Percentiles rank a stretch among this genome's conserved stretches.
Conservation (phyloP, 2,888 invertebrate genomes). For the Drosophila atroscutellata region DNA sequence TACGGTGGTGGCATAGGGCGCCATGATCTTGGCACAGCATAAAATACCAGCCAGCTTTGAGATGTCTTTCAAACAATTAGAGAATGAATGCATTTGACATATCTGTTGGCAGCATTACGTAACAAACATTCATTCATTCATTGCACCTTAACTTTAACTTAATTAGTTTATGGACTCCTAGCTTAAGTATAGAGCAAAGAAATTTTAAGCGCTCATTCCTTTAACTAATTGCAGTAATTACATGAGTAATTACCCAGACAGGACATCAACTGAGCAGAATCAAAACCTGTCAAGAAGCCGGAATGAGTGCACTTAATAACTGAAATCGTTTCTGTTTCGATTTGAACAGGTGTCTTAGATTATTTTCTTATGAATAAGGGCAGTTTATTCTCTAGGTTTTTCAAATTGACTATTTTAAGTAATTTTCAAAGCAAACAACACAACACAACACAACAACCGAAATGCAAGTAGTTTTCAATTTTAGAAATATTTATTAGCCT, state of each 20-base stretch:
- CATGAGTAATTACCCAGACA: slow-evolving; percentile 35
- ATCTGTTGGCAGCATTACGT: slow-evolving; percentile 31
- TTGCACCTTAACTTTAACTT: slow-evolving; percentile 20
- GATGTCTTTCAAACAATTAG: slow-evolving; percentile 49
- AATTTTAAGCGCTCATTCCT: slow-evolving; percentile 40
- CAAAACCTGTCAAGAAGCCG: slow-evolving; percentile 17
- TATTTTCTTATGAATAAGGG: background rate
- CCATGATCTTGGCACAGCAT: slow-evolving; percentile 41
- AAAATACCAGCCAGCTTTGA: slow-evolving; percentile 23
- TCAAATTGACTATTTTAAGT: background rate
- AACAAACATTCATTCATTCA: slow-evolving; percentile 17
- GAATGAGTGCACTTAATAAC: slow-evolving; percentile 2
- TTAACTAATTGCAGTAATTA: slow-evolving; percentile 49
- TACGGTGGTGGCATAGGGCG: slow-evolving; percentile 28
- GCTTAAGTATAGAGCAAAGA: slow-evolving; percentile 29
- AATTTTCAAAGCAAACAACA: background rate
- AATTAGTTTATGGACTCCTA: slow-evolving; percentile 51
- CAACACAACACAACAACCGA: too few species aligned
- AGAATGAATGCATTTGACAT: slow-evolving; percentile 57
- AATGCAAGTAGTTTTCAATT: background rate
- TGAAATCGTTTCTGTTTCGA: slow-evolving; percentile 5
- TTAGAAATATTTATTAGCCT: background rate
- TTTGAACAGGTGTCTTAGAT: background rate
- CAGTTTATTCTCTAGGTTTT: background rate
- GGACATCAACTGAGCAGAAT: slow-evolving; percentile 7